phyloP scores from a whole-genome alignment of 2,113 vertebrate genomes.

The Prietella phreatophila region DNA sequence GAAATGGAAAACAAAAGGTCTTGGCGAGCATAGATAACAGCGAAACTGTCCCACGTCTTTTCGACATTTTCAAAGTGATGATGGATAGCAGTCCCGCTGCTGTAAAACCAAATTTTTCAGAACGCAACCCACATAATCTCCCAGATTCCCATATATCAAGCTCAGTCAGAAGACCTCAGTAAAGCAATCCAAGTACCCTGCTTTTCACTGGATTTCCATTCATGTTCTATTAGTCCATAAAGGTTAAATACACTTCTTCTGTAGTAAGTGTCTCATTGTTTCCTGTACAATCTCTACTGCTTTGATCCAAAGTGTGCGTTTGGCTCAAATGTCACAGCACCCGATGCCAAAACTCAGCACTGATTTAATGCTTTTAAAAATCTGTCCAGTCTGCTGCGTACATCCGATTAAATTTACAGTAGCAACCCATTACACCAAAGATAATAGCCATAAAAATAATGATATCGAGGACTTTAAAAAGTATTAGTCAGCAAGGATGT shows the following conservation, averaged over 20 bases:
- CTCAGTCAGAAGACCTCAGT: background rate
- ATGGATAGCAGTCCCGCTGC: background rate
- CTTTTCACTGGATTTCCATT: background rate
- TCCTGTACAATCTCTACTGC: background rate
- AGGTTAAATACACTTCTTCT: constrained; percentile 14
- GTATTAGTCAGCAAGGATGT: background rate
- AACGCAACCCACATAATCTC: background rate
- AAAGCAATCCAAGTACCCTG: background rate
- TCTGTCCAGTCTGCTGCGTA: background rate
- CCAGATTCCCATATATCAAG: background rate
- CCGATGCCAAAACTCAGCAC: background rate
- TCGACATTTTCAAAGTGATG: background rate
- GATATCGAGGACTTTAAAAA: background rate
- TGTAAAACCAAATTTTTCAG: background rate
- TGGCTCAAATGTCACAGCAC: constrained; percentile 31
- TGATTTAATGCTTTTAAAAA: constrained; percentile 42
- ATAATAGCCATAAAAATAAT: background rate
- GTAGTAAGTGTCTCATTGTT: background rate
- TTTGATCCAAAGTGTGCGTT: background rate
- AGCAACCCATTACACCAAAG: background rate
- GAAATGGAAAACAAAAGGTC: constrained; percentile 19
- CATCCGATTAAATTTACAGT: background rate
- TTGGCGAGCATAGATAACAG: background rate
- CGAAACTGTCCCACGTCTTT: background rate
- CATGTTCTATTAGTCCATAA: background rate